Evolutionary conservation across 2,888 invertebrate species (phyloP).

Genomic region (Asteroscopus sphinx): DNA sequence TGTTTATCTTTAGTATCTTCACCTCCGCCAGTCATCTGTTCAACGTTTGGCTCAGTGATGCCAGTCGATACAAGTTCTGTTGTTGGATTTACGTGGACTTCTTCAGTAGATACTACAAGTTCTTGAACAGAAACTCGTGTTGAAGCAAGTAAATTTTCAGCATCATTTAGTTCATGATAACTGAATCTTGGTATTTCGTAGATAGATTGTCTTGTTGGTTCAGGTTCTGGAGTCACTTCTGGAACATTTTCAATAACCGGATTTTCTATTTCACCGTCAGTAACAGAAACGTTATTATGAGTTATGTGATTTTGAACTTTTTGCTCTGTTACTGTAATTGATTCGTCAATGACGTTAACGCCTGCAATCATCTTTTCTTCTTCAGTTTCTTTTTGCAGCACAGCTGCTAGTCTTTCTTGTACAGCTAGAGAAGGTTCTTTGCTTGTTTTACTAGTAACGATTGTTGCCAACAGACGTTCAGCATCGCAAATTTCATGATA

Average conservation of each 20-base stretch:
- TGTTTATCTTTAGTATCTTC: slow-evolving; percentile 6
- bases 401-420: slow-evolving; percentile 4
- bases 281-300: slow-evolving; percentile 24
- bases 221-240: slow-evolving; percentile 26
- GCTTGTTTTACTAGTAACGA: slow-evolving; percentile 47
- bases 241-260: slow-evolving; percentile 4
- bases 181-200: slow-evolving; percentile 67
- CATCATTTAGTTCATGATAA: slow-evolving; percentile 72
- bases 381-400: slow-evolving; percentile 4
- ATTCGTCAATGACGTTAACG: slow-evolving; percentile 1
- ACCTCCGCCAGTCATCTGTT: neutral
- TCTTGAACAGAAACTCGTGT: slow-evolving; percentile 28
- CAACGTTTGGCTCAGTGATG: neutral
- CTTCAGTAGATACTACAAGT: slow-evolving; percentile 8
- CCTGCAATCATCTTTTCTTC: slow-evolving; percentile 1
- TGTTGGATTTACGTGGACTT: neutral
- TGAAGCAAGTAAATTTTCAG: slow-evolving; percentile 66
- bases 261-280: slow-evolving; percentile 19
- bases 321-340: slow-evolving; percentile 1
- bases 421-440: slow-evolving; percentile 37
- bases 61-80: neutral
- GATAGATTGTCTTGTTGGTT: slow-evolving; percentile 31
- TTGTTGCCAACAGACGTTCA: slow-evolving; percentile 61
- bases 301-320: slow-evolving; percentile 10
- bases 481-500: slow-evolving; percentile 67